A percentile compares a stretch with the other conserved stretches of the same genome.
These are phyloP conservation scores for Calonectris borealis DNA, from an alignment of 2,113 vertebrate species.

Conservation along the genomic window DNA sequence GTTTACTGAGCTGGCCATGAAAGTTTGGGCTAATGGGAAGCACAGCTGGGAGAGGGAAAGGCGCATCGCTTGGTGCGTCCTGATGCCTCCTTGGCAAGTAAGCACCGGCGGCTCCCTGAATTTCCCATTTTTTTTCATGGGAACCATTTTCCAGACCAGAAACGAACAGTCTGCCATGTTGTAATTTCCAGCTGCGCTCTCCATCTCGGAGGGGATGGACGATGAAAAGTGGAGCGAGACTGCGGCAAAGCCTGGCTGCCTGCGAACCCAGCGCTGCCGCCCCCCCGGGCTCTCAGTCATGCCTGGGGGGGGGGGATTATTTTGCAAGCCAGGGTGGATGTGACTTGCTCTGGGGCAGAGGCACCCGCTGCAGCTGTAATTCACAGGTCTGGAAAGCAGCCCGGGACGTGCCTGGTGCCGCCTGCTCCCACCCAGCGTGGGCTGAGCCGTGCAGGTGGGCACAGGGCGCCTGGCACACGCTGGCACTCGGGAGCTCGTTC, in stretches of 20 bases:
- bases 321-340: not conserved
- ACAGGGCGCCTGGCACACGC: fast-evolving
- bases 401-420: fast-evolving
- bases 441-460: not conserved
- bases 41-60: not conserved
- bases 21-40: not conserved
- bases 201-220: not conserved
- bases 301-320: too few relatives aligned
- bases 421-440: not conserved
- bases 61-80: fast-evolving
- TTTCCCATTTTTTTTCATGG: not conserved
- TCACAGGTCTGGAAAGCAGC: not conserved
- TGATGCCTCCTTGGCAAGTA: not conserved
- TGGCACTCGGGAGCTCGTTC: not conserved
- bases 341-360: not conserved
- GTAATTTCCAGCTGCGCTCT: not conserved
- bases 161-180: not conserved
- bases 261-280: not conserved
- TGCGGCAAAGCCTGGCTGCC: not conserved
- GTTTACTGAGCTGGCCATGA: not conserved
- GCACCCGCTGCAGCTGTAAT: not conserved
- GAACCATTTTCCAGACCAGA: not conserved
- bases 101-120: not conserved
- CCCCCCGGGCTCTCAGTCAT: not conserved
- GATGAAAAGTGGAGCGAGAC: not conserved